These are phyloP conservation scores for Prinia subflava DNA, from an alignment of 2,113 vertebrate genomes.

Conservation along the genomic window DNA sequence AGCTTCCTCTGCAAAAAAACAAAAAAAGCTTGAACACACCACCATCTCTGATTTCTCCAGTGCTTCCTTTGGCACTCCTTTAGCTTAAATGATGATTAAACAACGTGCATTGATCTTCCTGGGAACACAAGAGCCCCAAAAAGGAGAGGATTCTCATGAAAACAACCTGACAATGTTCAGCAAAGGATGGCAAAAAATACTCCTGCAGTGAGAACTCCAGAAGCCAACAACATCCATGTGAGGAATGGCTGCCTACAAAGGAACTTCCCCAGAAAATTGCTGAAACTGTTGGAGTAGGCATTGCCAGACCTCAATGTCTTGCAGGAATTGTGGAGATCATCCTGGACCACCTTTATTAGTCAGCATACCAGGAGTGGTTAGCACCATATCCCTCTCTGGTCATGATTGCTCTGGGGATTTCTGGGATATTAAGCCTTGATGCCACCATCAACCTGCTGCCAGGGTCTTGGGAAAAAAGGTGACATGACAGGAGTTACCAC, in stretches of 20 bases:
- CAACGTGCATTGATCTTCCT: background rate
- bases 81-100: background rate
- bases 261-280: background rate
- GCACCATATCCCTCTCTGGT: background rate
- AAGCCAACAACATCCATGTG: constrained; percentile 23
- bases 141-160: constrained; percentile 24
- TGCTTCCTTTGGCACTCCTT: background rate
- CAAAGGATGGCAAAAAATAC: background rate
- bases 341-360: background rate
- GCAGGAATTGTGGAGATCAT: background rate
- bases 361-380: background rate
- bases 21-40: no score
- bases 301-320: background rate
- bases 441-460: background rate
- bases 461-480: background rate
- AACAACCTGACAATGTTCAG: background rate
- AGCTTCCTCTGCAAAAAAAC: background rate
- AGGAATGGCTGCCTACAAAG: background rate
- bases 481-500: background rate
- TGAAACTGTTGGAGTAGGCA: background rate
- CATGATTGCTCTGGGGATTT: accelerated
- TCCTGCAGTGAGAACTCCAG: constrained; percentile 30
- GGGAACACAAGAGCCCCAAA: background rate
- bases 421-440: background rate
- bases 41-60: background rate